Base-by-base conservation (phyloP, 2,797 vertebrate genomes). In the Loris lydekkerianus region DNA sequence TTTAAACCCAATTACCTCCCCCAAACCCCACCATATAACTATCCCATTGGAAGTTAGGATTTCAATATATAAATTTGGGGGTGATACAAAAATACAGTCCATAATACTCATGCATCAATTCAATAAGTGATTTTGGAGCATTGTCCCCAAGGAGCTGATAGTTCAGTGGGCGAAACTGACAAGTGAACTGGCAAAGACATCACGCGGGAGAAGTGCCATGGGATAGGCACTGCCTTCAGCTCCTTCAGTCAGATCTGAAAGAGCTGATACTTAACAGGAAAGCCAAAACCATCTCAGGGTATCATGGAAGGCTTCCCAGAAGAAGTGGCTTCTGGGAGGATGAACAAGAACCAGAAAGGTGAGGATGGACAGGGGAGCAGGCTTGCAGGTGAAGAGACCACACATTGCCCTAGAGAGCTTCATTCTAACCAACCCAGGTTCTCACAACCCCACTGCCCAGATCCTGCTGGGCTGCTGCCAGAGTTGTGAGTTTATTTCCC, bases 391-490 rank as follows among this genome's bases (percentile, higher is more conserved):
- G 14, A 2, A 9, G 67, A 49, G 3, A 10, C 5, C 56, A 49
- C 31, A 8, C 37, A 10, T 20, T 1, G 1, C 53, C 7, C 8
- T 31, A 10, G 0, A 4, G 53, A n/a, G 37, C 6, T 73, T 43
- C 56, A 5, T 82, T 86, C 31, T 78, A 37, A n/a, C 37, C 77
- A 10, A 31, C 13, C 15, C 49, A 49, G 58, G 69, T 11, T 53
- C 53, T 65, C 5, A 20, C 11, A 67, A 27, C 0, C 14, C 2
- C 7, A 65, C 10, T 27, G 14, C 21, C 80, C 72, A 81, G 67
- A 15, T 69, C 43, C 34, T 60, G 65, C 78, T 46, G 5, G 72
- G 40, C 72, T 81, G 10, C 34, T 70, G 15, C 23, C 46, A 21
- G 80, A 93, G 18, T 60, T 53, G 3, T 37, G 56, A 53, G 43